Evolutionary conservation across 2,113 vertebrate species (phyloP), one percentile per base, ranked within the genome.

Genomic region (Vulpes lagopus): DNA sequence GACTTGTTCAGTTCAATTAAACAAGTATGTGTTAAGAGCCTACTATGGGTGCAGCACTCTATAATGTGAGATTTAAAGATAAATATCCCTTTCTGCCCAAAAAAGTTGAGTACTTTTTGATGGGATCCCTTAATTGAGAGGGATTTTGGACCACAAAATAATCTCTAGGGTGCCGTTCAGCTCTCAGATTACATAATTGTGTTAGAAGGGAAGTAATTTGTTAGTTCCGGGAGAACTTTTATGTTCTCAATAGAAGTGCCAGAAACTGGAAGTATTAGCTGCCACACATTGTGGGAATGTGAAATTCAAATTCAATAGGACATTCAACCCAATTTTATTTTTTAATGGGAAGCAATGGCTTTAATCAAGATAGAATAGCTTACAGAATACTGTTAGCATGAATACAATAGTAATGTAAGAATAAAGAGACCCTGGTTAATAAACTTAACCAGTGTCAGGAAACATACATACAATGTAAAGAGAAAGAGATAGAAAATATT

Each of bases 161-260:
- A 97, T 95, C 92, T 97, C 74, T 82, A 96, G 84, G 84, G 84
- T 80, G 35, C 91, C 55, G 35, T 78, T 96, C 91, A 96, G 30
- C 60, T 79, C 23, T 92, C 83, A 95, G 80, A 89, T 98, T 97
- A 97, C 96, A 69, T 97, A 97, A 97, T 96, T 93, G 71, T 96
- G 84, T 95, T 98, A 97, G 88, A 96, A 96, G 71, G 96, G 88
- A 96, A 98, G 81, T 91, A 84, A 95, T 95, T 97, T 91, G 87
- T 96, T 96, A 92, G 96, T 96, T 97, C 96, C 94, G 95, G 90
- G 74, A 96, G 81, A 97, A 97, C 88, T 96, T 97, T 91, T 96
- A 89, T 94, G 93, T 96, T 97, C 80, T 97, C 59, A 94, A 12
- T 91, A 91, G 84, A 94, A 55, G 35, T 84, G 76, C 92, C 93